Conservation (phyloP, 2,113 vertebrate species). For the Channa argus region DNA sequence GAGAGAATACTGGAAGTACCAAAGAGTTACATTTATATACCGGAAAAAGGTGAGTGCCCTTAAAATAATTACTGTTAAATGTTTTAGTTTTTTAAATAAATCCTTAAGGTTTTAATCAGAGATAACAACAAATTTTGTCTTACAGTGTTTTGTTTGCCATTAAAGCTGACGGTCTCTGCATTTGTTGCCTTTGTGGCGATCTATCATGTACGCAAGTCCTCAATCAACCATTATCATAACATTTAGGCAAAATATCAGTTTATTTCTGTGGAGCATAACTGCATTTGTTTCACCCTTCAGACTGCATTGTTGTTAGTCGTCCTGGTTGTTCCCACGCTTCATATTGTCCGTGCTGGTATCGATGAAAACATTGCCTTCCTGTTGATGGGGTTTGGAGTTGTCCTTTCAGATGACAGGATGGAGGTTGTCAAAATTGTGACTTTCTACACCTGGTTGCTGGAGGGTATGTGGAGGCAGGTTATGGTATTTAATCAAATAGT, state of each 20-base stretch:
- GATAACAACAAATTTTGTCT: conserved; percentile 25
- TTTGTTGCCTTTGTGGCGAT: conserved; percentile 82
- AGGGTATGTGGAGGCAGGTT: conserved; percentile 80
- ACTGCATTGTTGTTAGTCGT: conserved; percentile 87
- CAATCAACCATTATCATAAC: too few relatives aligned
- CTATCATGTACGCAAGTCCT: conserved; percentile 87
- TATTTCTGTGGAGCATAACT: neutral
- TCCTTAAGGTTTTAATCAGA: too few relatives aligned
- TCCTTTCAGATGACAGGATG: conserved; percentile 86
- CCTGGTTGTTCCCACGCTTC: conserved; percentile 85
- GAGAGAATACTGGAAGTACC: conserved; percentile 66
- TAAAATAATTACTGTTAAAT: too few relatives aligned
- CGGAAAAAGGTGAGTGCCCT: conserved; percentile 73
- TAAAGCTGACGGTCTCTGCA: conserved; percentile 84
- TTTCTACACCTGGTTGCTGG: conserved; percentile 89
- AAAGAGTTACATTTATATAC: conserved; percentile 75
- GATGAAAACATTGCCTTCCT: conserved; percentile 88
- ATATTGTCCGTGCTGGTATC: conserved; percentile 86
- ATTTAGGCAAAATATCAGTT: neutral
- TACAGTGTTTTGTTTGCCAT: conserved; percentile 87
- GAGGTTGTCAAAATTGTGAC: conserved; percentile 86
- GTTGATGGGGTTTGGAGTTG: conserved; percentile 88
- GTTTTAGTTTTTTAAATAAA: too few relatives aligned
- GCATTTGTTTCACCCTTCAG: conserved; percentile 62
- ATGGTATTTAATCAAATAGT: too few relatives aligned